A percentile compares a stretch with the other conserved stretches of the same genome.
These are phyloP conservation scores for Megaustenia siamemsis DNA, from an alignment of 2,888 invertebrate genomes.

Conservation along the genomic window DNA sequence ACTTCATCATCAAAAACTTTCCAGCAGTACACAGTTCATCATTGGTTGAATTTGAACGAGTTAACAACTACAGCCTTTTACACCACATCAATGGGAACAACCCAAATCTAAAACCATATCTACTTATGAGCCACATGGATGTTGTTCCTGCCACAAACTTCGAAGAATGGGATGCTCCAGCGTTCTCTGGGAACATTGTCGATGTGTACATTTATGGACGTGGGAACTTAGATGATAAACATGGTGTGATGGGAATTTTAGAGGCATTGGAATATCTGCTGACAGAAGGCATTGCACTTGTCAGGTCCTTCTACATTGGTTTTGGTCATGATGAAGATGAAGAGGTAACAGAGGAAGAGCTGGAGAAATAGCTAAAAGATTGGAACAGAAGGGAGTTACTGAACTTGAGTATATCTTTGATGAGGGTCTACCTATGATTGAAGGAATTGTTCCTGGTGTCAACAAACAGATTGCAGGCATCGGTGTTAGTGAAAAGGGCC, in stretches of 20 bases:
- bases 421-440: conserved; percentile 81
- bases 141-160: conserved; percentile 81
- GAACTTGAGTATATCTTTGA: conserved; percentile 81
- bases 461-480: conserved; percentile 78
- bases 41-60: conserved; percentile 69
- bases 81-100: conserved; percentile 80
- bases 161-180: conserved; percentile 76
- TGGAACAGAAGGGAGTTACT: conserved; percentile 69
- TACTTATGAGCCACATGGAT: conserved; percentile 82
- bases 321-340: conserved; percentile 83
- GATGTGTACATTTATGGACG: conserved; percentile 82
- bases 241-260: conserved; percentile 81
- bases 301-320: conserved; percentile 81
- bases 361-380: conserved; percentile 73
- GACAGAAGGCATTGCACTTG: conserved; percentile 77
- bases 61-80: conserved; percentile 80
- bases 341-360: no score
- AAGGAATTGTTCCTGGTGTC: conserved; percentile 79
- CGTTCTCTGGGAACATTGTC: conserved; percentile 81
- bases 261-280: conserved; percentile 81
- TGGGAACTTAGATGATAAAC: conserved; percentile 82
- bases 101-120: conserved; percentile 79
- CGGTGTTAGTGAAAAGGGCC: conserved; percentile 81
- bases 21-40: conserved; percentile 59
- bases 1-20: conserved; percentile 64